Evolutionary conservation across 2,888 invertebrate species (phyloP).

Genomic region (Acanthosepion pharaonis): DNA sequence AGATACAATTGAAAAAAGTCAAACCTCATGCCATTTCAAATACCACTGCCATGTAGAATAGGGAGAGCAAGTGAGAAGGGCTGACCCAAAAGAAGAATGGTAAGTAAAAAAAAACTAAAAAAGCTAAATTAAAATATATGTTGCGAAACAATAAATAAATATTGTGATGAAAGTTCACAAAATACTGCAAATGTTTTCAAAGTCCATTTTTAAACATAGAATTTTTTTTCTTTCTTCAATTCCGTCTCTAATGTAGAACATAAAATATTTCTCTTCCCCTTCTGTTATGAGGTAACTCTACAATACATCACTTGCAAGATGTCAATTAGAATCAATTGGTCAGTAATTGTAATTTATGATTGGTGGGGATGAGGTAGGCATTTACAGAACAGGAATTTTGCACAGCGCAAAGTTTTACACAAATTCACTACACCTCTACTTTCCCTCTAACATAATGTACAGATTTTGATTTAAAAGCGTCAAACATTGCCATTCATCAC

Average conservation of each 20-base stretch:
- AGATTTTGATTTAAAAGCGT: conserved; percentile 33
- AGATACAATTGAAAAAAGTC: background rate
- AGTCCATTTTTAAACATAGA: background rate
- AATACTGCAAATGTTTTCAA: background rate
- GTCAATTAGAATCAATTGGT: conserved; percentile 33
- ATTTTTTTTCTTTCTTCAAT: background rate
- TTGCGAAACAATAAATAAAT: background rate
- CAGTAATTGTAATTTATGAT: conserved; percentile 33
- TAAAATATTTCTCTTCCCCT: background rate
- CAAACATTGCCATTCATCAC: conserved; percentile 33
- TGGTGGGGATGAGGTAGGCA: background rate
- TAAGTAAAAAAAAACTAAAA: background rate
- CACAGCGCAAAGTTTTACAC: background rate
- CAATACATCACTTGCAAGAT: background rate
- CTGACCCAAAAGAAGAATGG: background rate
- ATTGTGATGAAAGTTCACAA: background rate
- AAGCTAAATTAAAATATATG: too few species aligned
- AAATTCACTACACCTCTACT: background rate
- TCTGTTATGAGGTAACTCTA: background rate
- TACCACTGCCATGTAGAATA: background rate
- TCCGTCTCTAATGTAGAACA: background rate
- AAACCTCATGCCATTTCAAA: too few species aligned
- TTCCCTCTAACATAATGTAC: background rate
- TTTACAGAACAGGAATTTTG: background rate
- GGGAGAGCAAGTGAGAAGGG: conserved; percentile 41